These are phyloP conservation scores for Panthera uncia DNA, from an alignment of 2,113 vertebrate species.

Conservation along the genomic window DNA sequence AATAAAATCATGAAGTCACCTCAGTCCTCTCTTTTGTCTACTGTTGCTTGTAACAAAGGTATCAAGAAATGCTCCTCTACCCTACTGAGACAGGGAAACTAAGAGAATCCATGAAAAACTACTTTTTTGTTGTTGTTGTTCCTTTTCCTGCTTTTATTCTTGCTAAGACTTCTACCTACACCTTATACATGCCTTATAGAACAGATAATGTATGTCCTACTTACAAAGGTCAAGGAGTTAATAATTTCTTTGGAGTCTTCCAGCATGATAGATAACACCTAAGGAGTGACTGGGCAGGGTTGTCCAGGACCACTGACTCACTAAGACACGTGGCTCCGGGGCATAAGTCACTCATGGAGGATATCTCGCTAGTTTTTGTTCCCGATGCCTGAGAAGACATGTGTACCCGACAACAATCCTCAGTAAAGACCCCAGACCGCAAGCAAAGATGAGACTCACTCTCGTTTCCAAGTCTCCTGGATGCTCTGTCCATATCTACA, in stretches of 20 bases:
- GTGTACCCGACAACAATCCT: background rate
- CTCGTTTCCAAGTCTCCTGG: background rate
- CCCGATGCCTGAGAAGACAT: background rate
- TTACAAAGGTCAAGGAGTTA: background rate
- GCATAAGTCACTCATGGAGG: background rate
- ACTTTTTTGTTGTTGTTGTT: background rate
- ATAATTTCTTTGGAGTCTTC: background rate
- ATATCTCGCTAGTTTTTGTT: background rate
- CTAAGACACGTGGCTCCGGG: background rate
- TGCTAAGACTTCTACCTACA: background rate
- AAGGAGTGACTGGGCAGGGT: background rate
- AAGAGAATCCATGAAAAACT: background rate
- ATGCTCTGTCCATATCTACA: background rate
- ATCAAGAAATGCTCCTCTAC: slow-evolving; percentile 1
- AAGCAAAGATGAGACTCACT: background rate
- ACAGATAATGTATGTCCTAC: background rate
- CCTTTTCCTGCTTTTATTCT: background rate
- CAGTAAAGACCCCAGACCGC: background rate
- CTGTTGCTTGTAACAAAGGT: background rate
- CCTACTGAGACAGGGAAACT: background rate
- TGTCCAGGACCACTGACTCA: background rate
- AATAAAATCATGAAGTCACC: background rate
- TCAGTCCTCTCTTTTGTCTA: background rate
- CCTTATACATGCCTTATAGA: background rate
- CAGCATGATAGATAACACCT: background rate